Evolutionary conservation across 2,888 invertebrate genomes (phyloP).

Genomic region (Patella ulyssiponensis): DNA sequence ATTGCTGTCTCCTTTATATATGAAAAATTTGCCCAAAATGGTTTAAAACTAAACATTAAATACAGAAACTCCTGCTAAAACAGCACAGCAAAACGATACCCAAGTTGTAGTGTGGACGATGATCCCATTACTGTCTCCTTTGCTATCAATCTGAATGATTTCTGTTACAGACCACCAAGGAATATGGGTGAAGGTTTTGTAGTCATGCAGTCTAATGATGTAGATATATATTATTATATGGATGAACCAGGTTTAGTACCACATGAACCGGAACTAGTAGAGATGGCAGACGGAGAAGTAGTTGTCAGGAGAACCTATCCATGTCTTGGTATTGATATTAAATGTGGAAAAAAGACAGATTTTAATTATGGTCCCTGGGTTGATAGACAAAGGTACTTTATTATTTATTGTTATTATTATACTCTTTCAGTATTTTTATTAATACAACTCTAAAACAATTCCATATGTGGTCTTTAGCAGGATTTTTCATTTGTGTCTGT

Average conservation of each 20-base stretch:
- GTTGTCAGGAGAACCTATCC: slow-evolving; percentile 83
- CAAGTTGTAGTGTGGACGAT: no score
- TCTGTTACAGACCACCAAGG: slow-evolving; percentile 80
- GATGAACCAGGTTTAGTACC: slow-evolving; percentile 94
- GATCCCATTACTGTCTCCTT: no score
- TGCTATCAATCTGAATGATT: no score
- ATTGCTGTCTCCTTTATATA: no score
- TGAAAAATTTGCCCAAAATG: no score
- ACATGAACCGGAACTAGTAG: slow-evolving; percentile 89
- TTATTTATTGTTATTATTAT: background rate
- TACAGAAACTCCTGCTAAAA: no score
- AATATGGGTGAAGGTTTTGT: slow-evolving; percentile 99
- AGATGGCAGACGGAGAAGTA: slow-evolving; percentile 92
- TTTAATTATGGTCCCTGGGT: slow-evolving; percentile 99
- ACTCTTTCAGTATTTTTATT: no score
- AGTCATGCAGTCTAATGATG: slow-evolving; percentile 93
- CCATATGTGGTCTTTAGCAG: no score
- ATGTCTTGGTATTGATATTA: slow-evolving; percentile 95
- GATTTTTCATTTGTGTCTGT: no score
- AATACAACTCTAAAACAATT: no score
- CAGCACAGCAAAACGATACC: no score
- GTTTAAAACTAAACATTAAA: no score
- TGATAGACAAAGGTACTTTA: slow-evolving; percentile 85
- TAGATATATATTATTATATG: slow-evolving; percentile 96
- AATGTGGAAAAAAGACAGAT: slow-evolving; percentile 81